Evolutionary conservation across 2,888 invertebrate genomes (phyloP), one percentile per base, ranked within the genome.

Genomic region (Terebella lapidaria): DNA sequence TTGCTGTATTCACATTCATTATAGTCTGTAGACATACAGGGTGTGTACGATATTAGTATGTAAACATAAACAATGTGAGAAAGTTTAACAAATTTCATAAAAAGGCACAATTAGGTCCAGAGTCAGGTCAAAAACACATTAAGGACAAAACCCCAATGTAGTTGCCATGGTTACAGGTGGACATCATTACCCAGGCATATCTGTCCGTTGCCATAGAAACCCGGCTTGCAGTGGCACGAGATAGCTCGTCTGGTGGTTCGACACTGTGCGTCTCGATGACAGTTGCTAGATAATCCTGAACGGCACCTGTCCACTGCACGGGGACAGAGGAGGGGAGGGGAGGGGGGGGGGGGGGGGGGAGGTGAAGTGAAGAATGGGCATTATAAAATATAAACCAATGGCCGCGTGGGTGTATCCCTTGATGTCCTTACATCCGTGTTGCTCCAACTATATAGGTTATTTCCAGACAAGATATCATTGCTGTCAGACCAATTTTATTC

Each of bases 111-210:
- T n/a, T n/a, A n/a, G n/a, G n/a, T n/a, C n/a, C n/a, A n/a, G n/a
- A n/a, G n/a, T n/a, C n/a, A n/a, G n/a, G n/a, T n/a, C n/a, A n/a
- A n/a, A n/a, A n/a, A n/a, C n/a, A n/a, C n/a, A n/a, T n/a, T n/a
- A n/a, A n/a, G n/a, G n/a, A n/a, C n/a, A n/a, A n/a, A n/a, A n/a
- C n/a, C n/a, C n/a, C n/a, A n/a, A n/a, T n/a, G n/a, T n/a, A n/a
- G n/a, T n/a, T n/a, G n/a, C n/a, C n/a, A n/a, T n/a, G n/a, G n/a
- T n/a, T n/a, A n/a, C n/a, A n/a, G n/a, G n/a, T n/a, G n/a, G n/a
- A n/a, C n/a, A n/a, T n/a, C n/a, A n/a, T 68, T 66, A 79, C 79
- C 79, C 58, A 70, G 62, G 68, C 79, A 79, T 28, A 72, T 71
- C 56, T 73, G 72, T 25, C 77, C 77, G 57, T 72, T 75, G 20